A percentile compares a stretch with the other conserved stretches of the same genome.
Conservation (phyloP, 1,140 invertebrate species). For the Drosophila setifemur region DNA sequence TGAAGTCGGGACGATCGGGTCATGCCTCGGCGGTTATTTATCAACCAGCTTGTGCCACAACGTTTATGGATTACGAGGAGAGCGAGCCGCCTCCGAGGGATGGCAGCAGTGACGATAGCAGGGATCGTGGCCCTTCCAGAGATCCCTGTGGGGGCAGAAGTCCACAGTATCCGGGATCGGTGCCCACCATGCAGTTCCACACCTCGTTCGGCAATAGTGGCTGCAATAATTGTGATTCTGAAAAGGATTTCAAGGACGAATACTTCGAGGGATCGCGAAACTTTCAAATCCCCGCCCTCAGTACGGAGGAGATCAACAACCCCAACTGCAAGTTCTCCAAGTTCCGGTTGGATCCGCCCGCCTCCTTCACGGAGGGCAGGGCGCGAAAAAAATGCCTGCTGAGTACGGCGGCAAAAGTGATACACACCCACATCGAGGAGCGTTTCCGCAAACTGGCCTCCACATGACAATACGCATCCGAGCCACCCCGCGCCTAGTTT, state of each 20-base stretch:
- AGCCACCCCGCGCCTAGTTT: conserved; percentile 5
- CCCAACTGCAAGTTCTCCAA: conserved; percentile 6
- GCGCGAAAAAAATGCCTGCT: conserved; percentile 22
- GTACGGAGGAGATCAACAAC: conserved; percentile 1
- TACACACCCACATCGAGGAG: conserved; percentile 47
- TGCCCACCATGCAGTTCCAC: conserved; percentile 67
- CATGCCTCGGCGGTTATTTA: conserved; percentile 94
- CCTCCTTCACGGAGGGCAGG: neutral
- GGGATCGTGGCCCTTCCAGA: neutral
- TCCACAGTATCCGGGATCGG: conserved; percentile 21
- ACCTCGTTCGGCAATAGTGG: conserved; percentile 55
- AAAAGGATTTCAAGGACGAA: neutral
- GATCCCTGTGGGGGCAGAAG: conserved; percentile 25
- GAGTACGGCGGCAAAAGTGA: conserved; percentile 52
- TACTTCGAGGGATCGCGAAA: neutral
- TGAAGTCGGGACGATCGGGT: conserved; percentile 93
- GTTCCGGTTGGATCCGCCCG: neutral
- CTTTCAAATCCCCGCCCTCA: conserved; percentile 15
- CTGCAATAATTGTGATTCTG: conserved; percentile 66
- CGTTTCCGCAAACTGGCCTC: conserved; percentile 32
- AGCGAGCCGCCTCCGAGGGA: conserved; percentile 34
- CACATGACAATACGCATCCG: conserved; percentile 52
- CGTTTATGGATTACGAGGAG: conserved; percentile 83
- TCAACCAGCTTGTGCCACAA: conserved; percentile 85
- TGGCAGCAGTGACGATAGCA: conserved; percentile 25